phyloP scores from a whole-genome alignment of 2,888 invertebrate genomes.

The Kryphioiulus occultus region DNA sequence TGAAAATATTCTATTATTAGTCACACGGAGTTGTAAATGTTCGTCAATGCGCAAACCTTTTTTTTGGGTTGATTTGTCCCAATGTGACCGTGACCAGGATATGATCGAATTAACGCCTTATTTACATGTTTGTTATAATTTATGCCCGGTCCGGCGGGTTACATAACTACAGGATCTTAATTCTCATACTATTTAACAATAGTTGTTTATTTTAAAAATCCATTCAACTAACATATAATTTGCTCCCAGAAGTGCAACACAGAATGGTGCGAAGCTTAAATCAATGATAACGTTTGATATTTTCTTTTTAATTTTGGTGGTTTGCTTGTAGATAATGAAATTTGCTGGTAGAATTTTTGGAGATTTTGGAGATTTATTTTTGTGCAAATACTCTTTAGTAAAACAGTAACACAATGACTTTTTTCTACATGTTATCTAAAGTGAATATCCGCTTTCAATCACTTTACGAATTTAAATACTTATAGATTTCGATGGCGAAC shows the following conservation, averaged over 20 bases:
- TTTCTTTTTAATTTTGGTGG: neutral
- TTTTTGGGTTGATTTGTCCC: constrained; percentile 31
- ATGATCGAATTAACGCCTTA: neutral
- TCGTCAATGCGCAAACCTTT: neutral
- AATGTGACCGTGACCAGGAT: constrained; percentile 36
- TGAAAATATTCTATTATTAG: constrained; percentile 22
- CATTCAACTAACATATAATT: neutral
- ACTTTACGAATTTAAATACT: too few relatives aligned
- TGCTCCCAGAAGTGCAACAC: neutral
- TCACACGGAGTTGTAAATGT: constrained; percentile 7
- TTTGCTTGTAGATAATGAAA: neutral
- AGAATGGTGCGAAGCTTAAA: neutral
- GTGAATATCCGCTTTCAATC: too few relatives aligned
- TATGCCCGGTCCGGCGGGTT: neutral
- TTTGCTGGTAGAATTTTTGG: neutral
- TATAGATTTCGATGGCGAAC: too few relatives aligned
- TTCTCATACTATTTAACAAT: neutral
- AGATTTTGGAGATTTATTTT: neutral
- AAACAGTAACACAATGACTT: neutral
- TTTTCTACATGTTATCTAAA: too few relatives aligned
- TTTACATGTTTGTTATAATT: neutral
- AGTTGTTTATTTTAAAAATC: neutral
- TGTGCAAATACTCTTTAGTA: neutral
- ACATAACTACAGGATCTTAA: neutral
- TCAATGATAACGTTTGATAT: neutral